Base-by-base conservation (phyloP, 1,140 invertebrate genomes). In the Drosophila varians region DNA sequence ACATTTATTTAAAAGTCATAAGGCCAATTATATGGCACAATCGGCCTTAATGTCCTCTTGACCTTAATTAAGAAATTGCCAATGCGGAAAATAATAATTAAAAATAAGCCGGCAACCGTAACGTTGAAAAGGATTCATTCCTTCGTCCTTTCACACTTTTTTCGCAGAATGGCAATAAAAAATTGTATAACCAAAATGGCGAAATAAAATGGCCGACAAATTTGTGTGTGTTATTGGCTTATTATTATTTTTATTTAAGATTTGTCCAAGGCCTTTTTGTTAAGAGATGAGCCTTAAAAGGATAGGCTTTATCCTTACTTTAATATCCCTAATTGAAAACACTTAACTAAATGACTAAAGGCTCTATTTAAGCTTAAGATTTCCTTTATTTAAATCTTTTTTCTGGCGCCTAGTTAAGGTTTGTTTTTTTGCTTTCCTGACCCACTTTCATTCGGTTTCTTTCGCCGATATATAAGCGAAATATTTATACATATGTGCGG, bases 51-150 rank as follows among this genome's bases (percentile, higher is more conserved):
- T n/a, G 23, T 25, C 71, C 60, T 18, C 40, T 38, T 54, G 36
- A 54, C 72, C 74, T 86, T 86, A 73, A 86, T 84, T 73, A 86
- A 80, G 80, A 76, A 84, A 84, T 84, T 86, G 61, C 55, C 80
- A 84, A 80, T 84, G 80, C 80, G 80, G 70, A 86, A 86, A 86
- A 86, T 76, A 75, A 84, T 84, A 86, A 84, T 84, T 79, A 86
- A 76, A 79, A 84, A 86, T 86, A 84, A 86, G 80, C 60, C 60
- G 43, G 49, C 57, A 48, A 61, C 47, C 42, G 54, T 57, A 65
- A 47, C 66, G 55, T 47, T 54, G 42, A 46, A 65, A 75, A 70
- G 71, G 77, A 79, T 77, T 53, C 51, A 71, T 69, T 62, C 47
- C 47, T 40, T 53, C 42, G 8, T 12, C 14, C 45, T 21, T 14